Conservation (phyloP, 2,797 vertebrate species). For the Agapornis canus region DNA sequence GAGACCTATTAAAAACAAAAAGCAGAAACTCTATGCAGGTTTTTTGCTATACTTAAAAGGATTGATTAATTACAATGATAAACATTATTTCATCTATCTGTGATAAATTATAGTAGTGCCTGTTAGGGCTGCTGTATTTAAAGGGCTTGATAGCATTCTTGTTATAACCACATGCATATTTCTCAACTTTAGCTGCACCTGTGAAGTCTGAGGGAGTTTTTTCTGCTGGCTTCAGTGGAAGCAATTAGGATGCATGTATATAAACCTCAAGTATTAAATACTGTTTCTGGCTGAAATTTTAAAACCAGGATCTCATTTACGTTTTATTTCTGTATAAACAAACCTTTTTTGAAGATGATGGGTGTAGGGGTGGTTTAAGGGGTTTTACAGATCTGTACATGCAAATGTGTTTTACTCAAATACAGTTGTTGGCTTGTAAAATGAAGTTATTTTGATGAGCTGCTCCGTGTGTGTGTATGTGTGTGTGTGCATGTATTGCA, state of each 20-base stretch:
- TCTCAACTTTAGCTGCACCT: neutral
- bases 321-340: neutral
- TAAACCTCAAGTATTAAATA: neutral
- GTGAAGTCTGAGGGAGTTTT: neutral
- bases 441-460: neutral
- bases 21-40: neutral
- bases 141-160: neutral
- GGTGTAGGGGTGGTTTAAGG: neutral
- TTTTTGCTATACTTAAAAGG: neutral
- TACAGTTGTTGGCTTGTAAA: neutral
- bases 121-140: neutral
- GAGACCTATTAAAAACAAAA: conserved; percentile 27
- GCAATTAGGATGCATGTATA: neutral
- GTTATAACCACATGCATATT: neutral
- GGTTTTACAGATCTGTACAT: accelerated
- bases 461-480: neutral
- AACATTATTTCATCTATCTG: neutral
- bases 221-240: neutral
- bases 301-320: neutral
- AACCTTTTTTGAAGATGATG: neutral
- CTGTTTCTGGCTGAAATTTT: neutral
- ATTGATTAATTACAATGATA: neutral
- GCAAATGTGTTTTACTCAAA: neutral
- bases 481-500: neutral
- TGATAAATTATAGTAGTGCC: neutral